Evolutionary conservation across 2,797 vertebrate species (phyloP).

Genomic region (Girardinus metallicus): DNA sequence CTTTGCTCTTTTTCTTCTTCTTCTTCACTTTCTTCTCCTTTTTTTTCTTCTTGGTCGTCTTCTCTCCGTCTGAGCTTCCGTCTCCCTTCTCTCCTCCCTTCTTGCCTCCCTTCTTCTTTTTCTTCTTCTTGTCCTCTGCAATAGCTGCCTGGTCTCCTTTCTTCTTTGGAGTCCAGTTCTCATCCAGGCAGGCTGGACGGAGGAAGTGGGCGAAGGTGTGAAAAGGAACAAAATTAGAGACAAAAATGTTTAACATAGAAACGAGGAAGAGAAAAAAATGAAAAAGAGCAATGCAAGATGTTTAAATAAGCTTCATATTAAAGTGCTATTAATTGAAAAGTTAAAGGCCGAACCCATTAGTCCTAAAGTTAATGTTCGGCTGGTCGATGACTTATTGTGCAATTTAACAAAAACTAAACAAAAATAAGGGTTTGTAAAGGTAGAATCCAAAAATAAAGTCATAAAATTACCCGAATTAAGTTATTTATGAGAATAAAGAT

Average conservation of each 20-base stretch:
- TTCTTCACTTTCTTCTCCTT: conserved; percentile 80
- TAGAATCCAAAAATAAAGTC: too few species aligned
- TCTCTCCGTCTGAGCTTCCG: conserved; percentile 74
- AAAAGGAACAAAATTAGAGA: not conserved
- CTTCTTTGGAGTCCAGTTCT: conserved; percentile 81
- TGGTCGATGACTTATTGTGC: too few species aligned
- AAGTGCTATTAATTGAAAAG: too few species aligned
- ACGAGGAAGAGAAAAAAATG: not conserved
- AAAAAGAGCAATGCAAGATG: too few species aligned
- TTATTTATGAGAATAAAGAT: too few species aligned
- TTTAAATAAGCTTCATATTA: too few species aligned
- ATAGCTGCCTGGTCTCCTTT: conserved; percentile 85
- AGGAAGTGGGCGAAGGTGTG: not conserved
- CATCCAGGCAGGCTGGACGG: conserved; percentile 85
- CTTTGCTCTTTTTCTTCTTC: conserved; percentile 77
- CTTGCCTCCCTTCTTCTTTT: conserved; percentile 66
- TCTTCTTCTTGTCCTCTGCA: conserved; percentile 84
- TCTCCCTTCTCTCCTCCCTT: conserved; percentile 55
- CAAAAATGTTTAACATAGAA: too few species aligned
- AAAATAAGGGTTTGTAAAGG: too few species aligned
- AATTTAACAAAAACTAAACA: too few species aligned
- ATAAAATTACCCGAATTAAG: too few species aligned
- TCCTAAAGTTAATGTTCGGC: too few species aligned
- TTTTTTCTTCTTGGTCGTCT: conserved; percentile 79
- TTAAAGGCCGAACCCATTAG: too few species aligned